Conservation (phyloP, 2,888 invertebrate species). For the Sminthurides aquaticus region DNA sequence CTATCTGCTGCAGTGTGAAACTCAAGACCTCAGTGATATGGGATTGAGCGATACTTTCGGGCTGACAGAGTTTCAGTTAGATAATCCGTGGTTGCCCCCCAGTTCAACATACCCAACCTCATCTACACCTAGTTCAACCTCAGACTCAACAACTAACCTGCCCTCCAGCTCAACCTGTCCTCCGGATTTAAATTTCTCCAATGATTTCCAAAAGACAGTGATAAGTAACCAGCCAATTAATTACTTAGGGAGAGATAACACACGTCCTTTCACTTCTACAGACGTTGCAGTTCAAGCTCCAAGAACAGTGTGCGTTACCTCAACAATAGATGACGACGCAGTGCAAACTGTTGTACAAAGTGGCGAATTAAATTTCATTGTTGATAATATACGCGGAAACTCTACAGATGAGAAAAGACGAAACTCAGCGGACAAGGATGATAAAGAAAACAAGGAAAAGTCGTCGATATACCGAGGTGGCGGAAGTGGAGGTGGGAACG, state of each 20-base stretch:
- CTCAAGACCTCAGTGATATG: conserved; percentile 2
- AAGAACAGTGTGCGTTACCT: conserved; percentile 1
- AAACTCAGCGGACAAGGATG: conserved; percentile 38
- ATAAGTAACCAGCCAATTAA: not conserved
- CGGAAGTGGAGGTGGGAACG: conserved; percentile 14
- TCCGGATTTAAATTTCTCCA: not conserved
- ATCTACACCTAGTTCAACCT: no score
- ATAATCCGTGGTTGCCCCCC: conserved; percentile 11
- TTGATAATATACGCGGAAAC: conserved; percentile 5
- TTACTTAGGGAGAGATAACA: not conserved
- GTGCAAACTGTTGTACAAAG: conserved; percentile 30
- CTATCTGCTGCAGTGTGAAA: conserved; percentile 27
- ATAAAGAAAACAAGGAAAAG: conserved; percentile 38
- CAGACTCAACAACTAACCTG: not conserved
- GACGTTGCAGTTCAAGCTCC: not conserved
- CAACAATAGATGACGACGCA: conserved; percentile 27
- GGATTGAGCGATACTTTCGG: not conserved
- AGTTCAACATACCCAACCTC: not conserved
- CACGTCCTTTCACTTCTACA: not conserved
- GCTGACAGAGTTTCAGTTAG: conserved; percentile 7
- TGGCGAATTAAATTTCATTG: conserved; percentile 29
- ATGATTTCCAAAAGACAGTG: not conserved
- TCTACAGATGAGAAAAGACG: conserved; percentile 31
- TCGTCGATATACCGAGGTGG: conserved; percentile 28
- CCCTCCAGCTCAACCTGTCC: not conserved